Evolutionary conservation across 2,888 invertebrate species (phyloP).

Genomic region (Phasia obesa): DNA sequence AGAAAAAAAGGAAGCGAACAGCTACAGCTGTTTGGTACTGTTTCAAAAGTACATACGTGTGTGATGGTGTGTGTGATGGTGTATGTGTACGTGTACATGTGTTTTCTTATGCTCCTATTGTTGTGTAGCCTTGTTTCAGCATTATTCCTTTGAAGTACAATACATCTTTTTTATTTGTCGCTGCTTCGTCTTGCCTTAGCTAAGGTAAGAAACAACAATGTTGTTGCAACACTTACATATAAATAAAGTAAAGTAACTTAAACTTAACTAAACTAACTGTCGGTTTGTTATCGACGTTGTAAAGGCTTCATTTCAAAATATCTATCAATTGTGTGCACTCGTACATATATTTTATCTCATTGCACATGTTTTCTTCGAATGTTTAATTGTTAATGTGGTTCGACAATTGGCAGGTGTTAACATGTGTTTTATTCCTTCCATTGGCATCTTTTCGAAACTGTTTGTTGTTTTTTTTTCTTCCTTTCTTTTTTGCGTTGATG

Average conservation of each 20-base stretch:
- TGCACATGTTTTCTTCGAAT: constrained; percentile 43
- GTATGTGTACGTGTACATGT: not conserved
- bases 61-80: not conserved
- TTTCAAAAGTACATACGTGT: not conserved
- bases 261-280: too few relatives aligned
- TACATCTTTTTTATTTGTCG: constrained; percentile 4
- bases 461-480: too few relatives aligned
- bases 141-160: constrained; percentile 5
- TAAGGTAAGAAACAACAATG: not conserved
- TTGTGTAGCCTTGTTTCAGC: not conserved
- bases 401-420: constrained; percentile 55
- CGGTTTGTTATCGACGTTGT: constrained; percentile 30
- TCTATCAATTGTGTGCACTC: constrained; percentile 36
- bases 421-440: constrained; percentile 7
- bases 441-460: not conserved
- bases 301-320: constrained; percentile 23
- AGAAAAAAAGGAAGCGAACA: constrained; percentile 6
- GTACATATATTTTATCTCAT: constrained; percentile 4
- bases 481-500: too few relatives aligned
- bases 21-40: constrained; percentile 38
- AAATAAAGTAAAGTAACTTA: constrained; percentile 2
- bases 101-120: not conserved
- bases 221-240: constrained; percentile 16
- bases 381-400: constrained; percentile 35
- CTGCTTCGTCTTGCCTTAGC: constrained; percentile 2